phyloP scores from a whole-genome alignment of 2,888 invertebrate species.

The Macaria notata region DNA sequence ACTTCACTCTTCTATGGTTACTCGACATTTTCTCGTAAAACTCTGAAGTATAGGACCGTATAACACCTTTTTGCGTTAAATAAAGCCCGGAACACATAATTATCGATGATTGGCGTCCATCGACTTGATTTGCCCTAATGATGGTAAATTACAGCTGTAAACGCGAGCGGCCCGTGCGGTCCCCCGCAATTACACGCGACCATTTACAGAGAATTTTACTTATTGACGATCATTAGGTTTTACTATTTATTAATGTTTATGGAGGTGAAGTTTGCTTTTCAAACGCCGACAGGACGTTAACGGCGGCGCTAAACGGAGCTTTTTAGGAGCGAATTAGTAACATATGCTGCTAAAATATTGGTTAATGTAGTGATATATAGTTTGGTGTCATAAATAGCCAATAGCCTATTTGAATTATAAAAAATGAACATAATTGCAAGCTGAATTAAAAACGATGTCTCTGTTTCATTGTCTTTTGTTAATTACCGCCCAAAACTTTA shows the following conservation, averaged over 20 bases:
- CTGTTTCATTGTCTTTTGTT: too few relatives aligned
- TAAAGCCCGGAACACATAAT: constrained; percentile 66
- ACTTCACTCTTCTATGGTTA: not conserved
- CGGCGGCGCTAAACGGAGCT: constrained; percentile 16
- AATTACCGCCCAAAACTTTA: too few relatives aligned
- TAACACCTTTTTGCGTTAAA: constrained; percentile 75
- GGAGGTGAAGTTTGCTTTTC: constrained; percentile 29
- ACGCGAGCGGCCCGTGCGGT: constrained; percentile 56
- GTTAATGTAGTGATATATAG: too few relatives aligned
- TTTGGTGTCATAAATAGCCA: too few relatives aligned
- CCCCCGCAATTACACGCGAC: constrained; percentile 45
- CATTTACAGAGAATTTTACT: constrained; percentile 54
- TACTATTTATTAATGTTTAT: constrained; percentile 48
- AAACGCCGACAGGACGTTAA: constrained; percentile 26
- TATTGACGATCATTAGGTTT: constrained; percentile 52
- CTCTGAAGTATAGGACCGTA: constrained; percentile 65
- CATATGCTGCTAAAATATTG: constrained; percentile 21
- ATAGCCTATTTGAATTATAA: too few relatives aligned
- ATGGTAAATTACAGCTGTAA: constrained; percentile 65
- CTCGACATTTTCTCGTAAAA: constrained; percentile 42
- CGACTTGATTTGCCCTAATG: constrained; percentile 73
- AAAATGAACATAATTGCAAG: too few relatives aligned
- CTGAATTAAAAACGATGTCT: too few relatives aligned
- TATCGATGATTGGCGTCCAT: constrained; percentile 69
- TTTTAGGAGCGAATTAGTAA: constrained; percentile 19